phyloP scores from a whole-genome alignment of 92 coral and sea anemone genomes.

The Anthopleura xanthogrammica region DNA sequence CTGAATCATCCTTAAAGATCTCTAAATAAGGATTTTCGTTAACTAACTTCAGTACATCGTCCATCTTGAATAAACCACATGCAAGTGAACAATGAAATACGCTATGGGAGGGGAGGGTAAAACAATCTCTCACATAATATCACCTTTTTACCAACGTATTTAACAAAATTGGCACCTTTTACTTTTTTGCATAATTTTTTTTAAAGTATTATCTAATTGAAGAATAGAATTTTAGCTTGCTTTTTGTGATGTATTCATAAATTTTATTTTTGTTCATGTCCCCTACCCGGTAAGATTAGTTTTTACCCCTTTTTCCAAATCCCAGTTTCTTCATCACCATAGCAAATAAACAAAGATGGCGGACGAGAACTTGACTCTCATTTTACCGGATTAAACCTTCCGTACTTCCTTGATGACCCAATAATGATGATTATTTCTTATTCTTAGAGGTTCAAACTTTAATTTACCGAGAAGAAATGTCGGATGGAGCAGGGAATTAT shows the following conservation, averaged over 20 bases:
- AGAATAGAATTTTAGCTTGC: background rate
- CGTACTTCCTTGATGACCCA: background rate
- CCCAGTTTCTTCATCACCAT: conserved; percentile 38
- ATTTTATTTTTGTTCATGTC: background rate
- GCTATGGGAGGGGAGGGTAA: conserved; percentile 30
- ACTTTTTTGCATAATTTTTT: background rate
- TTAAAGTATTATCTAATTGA: background rate
- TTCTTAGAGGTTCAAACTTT: background rate
- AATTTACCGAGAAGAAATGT: background rate
- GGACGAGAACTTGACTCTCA: background rate
- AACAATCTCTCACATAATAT: no score
- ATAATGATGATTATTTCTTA: background rate
- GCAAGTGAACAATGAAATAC: background rate
- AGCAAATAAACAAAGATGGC: conserved; percentile 66
- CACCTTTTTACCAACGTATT: background rate
- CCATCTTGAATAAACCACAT: conserved; percentile 53
- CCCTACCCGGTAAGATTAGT: background rate
- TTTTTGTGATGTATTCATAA: background rate
- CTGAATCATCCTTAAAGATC: conserved; percentile 52
- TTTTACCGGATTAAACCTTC: background rate
- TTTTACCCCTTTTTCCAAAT: conserved; percentile 3
- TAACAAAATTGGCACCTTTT: background rate
- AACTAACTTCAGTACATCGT: conserved; percentile 57
- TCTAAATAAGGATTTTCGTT: conserved; percentile 69
- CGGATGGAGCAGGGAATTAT: conserved; percentile 58